Evolutionary conservation across 2,888 invertebrate genomes (phyloP), one percentile per base, ranked within the genome.

Genomic region (Teleiodes luculella): DNA sequence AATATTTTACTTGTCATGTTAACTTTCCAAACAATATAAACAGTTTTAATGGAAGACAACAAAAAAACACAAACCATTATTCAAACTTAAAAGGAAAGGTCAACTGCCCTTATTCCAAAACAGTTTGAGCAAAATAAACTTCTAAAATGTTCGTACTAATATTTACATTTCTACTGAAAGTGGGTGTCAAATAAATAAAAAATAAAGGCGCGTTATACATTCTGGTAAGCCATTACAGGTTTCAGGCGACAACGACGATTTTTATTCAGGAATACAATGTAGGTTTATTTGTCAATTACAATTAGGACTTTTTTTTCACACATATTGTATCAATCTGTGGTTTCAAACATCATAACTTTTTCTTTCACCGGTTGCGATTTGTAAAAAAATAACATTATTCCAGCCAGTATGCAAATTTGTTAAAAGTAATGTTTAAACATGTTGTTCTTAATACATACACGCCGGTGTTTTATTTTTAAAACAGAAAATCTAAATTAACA

Each of bases 121-220:
- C 18, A 36, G 30, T 54, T 46, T 51, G 46, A 46, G 50, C 51
- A 51, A 55, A 51, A 45, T 33, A 51, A 51, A 37, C 46, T 31
- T 7, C 51, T 24, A 46, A 50, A 48, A 48, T 39, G 39, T 28
- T 45, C 28, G 16, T 53, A 48, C 31, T 36, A 48, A 48, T 45
- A 30, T 50, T 50, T 50, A 41, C 45, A 43, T 35, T 45, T 45
- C 43, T 35, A 36, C 14, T 43, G 41, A 41, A 45, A 45, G 24
- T 39, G 47, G 36, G 16, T 18, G 14, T 41, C 33, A 46, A 48
- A 48, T 53, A 49, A 53, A 53, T 45, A 51, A 51, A 37, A 49
- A 54, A 51, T 46, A 54, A 54, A 50, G 28, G 46, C 45, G 51
- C 46, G 39, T 51, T 54, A 24, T 55, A 49, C 51, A 51, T 24